phyloP scores from a whole-genome alignment of 2,113 vertebrate genomes.

The Ariopsis seemanni region DNA sequence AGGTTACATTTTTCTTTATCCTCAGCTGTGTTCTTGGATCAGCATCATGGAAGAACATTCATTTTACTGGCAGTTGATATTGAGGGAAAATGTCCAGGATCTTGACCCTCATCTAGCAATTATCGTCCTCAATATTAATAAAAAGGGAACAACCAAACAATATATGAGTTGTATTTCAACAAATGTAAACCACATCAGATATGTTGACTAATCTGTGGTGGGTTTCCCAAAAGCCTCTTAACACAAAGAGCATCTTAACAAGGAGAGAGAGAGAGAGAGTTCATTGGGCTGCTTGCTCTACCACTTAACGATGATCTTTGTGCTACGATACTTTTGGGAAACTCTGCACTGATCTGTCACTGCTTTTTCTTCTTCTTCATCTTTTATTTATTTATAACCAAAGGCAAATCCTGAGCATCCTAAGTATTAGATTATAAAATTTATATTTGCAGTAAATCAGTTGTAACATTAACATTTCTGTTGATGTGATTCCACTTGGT shows the following conservation, averaged over 20 bases:
- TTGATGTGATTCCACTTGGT: background rate
- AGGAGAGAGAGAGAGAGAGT: too few relatives aligned
- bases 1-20: background rate
- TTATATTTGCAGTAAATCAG: background rate
- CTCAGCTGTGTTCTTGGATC: background rate
- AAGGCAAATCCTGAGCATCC: background rate
- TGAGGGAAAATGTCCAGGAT: background rate
- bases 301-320: too few relatives aligned
- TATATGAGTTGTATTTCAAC: background rate
- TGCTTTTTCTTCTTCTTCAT: too few relatives aligned
- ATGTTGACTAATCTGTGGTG: background rate
- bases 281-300: too few relatives aligned
- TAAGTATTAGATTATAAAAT: background rate
- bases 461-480: background rate
- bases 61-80: background rate
- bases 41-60: background rate
- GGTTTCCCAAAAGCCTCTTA: too few relatives aligned
- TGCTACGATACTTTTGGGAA: too few relatives aligned
- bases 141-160: background rate
- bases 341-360: too few relatives aligned
- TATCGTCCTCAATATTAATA: background rate
- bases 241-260: too few relatives aligned
- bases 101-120: background rate
- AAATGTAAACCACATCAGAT: background rate
- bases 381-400: background rate